These are phyloP conservation scores for Dendrocincla fuliginosa DNA, from an alignment of 2,797 vertebrate species.

Conservation along the genomic window DNA sequence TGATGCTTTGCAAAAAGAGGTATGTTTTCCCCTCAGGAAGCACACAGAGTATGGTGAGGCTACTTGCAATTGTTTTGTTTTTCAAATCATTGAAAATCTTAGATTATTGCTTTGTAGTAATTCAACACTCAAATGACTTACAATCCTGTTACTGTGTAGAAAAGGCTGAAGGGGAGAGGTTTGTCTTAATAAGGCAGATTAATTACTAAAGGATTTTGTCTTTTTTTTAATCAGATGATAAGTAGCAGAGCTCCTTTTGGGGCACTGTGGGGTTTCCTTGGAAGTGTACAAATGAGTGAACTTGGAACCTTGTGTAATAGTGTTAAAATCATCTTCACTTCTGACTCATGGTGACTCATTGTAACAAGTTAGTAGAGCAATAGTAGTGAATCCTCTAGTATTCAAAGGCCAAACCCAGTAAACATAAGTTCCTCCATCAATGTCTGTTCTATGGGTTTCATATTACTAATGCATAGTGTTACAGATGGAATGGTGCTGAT, in stretches of 20 bases:
- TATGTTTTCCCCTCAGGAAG: neutral
- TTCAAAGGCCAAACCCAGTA: neutral
- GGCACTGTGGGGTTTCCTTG: neutral
- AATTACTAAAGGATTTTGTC: neutral
- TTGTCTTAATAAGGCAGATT: neutral
- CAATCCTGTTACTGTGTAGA: neutral
- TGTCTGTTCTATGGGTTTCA: neutral
- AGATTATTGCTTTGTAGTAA: neutral
- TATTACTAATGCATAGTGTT: neutral
- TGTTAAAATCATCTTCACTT: neutral
- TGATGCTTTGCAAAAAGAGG: slow-evolving; percentile 50
- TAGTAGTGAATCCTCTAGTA: neutral
- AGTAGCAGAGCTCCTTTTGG: neutral
- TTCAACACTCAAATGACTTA: neutral
- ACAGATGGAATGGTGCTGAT: neutral
- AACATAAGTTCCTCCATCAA: neutral
- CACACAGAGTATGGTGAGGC: neutral
- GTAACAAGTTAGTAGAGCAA: neutral
- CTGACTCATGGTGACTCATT: neutral
- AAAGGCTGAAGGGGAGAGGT: neutral
- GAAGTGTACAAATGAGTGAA: neutral
- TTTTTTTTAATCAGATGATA: neutral
- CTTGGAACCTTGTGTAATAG: neutral
- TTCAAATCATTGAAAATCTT: neutral
- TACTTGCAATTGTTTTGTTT: neutral